These are phyloP conservation scores for Brachyptera putata DNA, from an alignment of 2,888 invertebrate species.

Conservation along the genomic window DNA sequence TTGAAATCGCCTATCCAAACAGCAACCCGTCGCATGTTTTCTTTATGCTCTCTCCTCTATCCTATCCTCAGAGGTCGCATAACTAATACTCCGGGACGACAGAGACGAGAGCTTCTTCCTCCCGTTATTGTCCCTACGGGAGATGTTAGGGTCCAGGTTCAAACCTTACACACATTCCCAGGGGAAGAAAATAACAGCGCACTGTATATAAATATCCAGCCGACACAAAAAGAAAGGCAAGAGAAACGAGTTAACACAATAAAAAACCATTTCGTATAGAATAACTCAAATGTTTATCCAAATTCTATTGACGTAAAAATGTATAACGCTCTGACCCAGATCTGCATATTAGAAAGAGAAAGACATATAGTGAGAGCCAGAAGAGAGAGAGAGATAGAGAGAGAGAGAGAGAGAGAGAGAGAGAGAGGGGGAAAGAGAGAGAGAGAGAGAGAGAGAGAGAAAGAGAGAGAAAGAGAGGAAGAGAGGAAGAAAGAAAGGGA, in stretches of 20 bases:
- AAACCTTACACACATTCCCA: not conserved
- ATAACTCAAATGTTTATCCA: not conserved
- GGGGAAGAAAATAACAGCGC: not conserved
- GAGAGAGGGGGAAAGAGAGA: no score
- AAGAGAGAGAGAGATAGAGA: no score
- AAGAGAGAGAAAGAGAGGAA: no score
- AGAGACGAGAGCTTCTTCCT: not conserved
- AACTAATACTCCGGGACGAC: not conserved
- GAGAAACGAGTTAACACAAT: not conserved
- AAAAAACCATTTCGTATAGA: not conserved
- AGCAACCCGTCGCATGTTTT: not conserved
- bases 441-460: no score
- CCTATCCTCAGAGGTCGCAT: not conserved
- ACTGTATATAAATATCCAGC: not conserved
- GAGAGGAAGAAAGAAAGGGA: no score
- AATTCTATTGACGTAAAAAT: not conserved
- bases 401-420: no score
- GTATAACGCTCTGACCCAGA: constrained; percentile 1
- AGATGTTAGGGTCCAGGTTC: not conserved
- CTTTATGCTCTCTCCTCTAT: not conserved
- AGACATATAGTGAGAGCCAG: no score
- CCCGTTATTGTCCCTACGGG: not conserved
- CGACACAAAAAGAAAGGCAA: not conserved
- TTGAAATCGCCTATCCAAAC: constrained; percentile 1
- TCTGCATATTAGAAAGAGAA: constrained; percentile 2